Percentiles rank a stretch among this genome's conserved stretches.
phyloP scores from a whole-genome alignment of 2,888 invertebrate genomes.

The Ceriagrion tenellum region DNA sequence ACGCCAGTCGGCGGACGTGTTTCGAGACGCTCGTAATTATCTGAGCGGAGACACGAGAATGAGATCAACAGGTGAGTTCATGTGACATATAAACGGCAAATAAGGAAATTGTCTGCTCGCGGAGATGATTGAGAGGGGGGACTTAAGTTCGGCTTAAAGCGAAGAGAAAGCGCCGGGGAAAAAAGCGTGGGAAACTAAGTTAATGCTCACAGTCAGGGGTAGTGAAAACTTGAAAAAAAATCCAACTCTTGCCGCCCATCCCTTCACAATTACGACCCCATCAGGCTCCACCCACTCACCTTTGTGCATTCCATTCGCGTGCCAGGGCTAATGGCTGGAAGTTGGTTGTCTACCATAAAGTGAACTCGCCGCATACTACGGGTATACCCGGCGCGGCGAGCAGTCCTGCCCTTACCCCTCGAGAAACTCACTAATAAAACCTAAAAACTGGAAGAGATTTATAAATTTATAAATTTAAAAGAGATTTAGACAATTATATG shows the following conservation, averaged over 20 bases:
- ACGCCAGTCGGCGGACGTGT: background rate
- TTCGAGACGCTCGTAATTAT: background rate
- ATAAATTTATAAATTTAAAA: too few relatives aligned
- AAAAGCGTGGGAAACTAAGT: background rate
- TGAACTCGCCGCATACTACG: too few relatives aligned
- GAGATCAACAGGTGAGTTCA: background rate
- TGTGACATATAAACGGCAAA: slow-evolving; percentile 6
- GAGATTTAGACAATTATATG: too few relatives aligned
- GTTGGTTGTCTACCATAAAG: too few relatives aligned
- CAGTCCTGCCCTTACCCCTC: too few relatives aligned
- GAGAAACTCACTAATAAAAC: too few relatives aligned
- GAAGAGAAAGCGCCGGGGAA: background rate
- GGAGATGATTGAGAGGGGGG: background rate
- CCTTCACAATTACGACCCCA: background rate
- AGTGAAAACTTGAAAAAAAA: background rate
- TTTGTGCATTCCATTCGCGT: background rate
- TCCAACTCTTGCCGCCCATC: background rate
- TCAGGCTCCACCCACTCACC: background rate
- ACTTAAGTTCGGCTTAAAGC: background rate
- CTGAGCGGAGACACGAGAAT: background rate
- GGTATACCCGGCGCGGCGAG: too few relatives aligned
- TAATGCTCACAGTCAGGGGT: background rate
- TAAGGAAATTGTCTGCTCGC: background rate
- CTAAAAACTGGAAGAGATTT: too few relatives aligned
- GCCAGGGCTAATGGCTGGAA: too few relatives aligned